A percentile compares a stretch with the other conserved stretches of the same genome.
These are phyloP conservation scores for Dufourea novaeangliae DNA, from an alignment of 1,140 invertebrate species.

Conservation along the genomic window DNA sequence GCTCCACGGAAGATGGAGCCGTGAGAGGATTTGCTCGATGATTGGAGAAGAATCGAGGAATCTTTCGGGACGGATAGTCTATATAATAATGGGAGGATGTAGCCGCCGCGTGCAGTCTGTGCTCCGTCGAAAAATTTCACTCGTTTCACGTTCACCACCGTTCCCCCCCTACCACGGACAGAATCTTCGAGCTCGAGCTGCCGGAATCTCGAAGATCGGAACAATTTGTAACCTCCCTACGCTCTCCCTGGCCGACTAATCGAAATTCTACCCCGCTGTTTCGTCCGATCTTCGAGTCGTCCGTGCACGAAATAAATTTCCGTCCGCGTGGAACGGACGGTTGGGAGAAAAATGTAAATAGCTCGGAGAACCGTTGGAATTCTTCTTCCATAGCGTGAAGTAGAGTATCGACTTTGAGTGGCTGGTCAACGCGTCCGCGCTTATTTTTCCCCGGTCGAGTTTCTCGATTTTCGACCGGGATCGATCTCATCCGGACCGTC, in stretches of 20 bases:
- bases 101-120: too few relatives aligned
- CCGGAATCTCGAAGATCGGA: neutral
- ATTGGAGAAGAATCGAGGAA: neutral
- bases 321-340: neutral
- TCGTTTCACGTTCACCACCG: neutral
- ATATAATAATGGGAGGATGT: too few relatives aligned
- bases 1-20: neutral
- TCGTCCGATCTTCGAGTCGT: neutral
- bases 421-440: neutral
- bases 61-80: neutral
- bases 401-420: too few relatives aligned
- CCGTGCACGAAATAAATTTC: constrained; percentile 15
- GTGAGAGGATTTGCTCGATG: neutral
- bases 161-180: neutral
- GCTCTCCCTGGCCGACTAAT: neutral
- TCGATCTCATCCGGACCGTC: neutral
- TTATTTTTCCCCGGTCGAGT: neutral
- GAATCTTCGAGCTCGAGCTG: neutral
- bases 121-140: too few relatives aligned
- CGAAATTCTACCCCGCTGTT: neutral
- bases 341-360: neutral
- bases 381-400: neutral
- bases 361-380: neutral
- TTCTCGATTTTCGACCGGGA: neutral
- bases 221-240: neutral